These are phyloP conservation scores for Plotosus lineatus DNA, from an alignment of 2,113 vertebrate genomes.

Conservation along the genomic window DNA sequence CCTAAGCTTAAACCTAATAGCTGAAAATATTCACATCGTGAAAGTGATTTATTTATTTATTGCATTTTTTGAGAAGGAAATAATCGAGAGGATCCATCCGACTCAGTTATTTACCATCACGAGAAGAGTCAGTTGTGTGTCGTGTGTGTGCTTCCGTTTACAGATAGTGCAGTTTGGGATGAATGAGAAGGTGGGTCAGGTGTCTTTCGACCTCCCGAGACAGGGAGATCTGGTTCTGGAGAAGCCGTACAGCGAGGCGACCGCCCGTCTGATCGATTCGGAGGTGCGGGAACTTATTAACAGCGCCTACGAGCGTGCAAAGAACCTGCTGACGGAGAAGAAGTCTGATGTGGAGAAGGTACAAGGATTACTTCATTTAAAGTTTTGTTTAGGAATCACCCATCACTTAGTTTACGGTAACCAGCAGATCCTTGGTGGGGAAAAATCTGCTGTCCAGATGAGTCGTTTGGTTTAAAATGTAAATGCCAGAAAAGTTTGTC, in stretches of 20 bases:
- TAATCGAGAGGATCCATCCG: background rate
- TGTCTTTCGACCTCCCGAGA: conserved; percentile 93
- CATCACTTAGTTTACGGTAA: too few species aligned
- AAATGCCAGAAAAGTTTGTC: too few species aligned
- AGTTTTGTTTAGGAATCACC: background rate
- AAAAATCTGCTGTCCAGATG: too few species aligned
- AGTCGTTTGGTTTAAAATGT: too few species aligned
- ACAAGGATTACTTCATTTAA: conserved; percentile 14
- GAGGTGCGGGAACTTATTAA: conserved; percentile 86
- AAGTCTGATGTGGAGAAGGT: conserved; percentile 94
- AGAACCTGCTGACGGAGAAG: conserved; percentile 80
- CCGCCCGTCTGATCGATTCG: conserved; percentile 87
- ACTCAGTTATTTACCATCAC: background rate
- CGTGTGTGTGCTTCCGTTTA: background rate
- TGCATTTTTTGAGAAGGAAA: too few species aligned
- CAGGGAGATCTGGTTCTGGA: conserved; percentile 95
- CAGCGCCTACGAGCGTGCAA: conserved; percentile 81
- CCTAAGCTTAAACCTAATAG: too few species aligned
- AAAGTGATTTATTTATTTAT: too few species aligned
- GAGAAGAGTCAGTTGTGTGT: background rate
- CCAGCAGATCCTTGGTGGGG: too few species aligned
- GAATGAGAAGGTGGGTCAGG: conserved; percentile 95
- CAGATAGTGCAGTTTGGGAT: conserved; percentile 98
- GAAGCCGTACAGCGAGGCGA: conserved; percentile 96
- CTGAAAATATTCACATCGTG: too few species aligned